phyloP scores from a whole-genome alignment of 2,888 invertebrate genomes.

The Cenopis cana region DNA sequence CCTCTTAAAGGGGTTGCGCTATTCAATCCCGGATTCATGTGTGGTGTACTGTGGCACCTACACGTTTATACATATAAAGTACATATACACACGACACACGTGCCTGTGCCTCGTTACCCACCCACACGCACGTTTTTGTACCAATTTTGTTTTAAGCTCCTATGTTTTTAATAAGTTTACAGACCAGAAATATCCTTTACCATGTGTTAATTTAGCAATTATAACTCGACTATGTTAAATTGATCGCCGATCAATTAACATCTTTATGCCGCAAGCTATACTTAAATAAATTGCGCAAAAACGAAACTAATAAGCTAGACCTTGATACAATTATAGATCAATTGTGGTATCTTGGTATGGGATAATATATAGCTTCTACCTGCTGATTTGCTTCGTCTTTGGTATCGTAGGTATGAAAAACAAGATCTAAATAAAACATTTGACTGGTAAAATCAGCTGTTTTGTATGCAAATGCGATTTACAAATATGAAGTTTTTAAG shows the following conservation, averaged over 20 bases:
- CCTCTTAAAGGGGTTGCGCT: too few relatives aligned
- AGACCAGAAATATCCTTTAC: too few relatives aligned
- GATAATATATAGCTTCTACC: not conserved
- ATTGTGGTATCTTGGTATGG: slow-evolving; percentile 12
- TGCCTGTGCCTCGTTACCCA: too few relatives aligned
- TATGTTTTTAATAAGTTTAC: too few relatives aligned
- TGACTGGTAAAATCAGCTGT: not conserved
- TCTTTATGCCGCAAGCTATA: slow-evolving; percentile 4
- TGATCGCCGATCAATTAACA: slow-evolving; percentile 5
- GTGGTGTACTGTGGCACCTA: too few relatives aligned
- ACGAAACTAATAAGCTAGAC: not conserved
- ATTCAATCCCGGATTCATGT: too few relatives aligned
- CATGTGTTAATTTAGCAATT: not conserved
- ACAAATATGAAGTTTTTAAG: not conserved
- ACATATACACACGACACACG: too few relatives aligned
- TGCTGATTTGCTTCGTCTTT: not conserved
- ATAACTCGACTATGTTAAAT: not conserved
- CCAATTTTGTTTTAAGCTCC: too few relatives aligned
- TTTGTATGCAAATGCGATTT: not conserved
- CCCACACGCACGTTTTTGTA: too few relatives aligned
- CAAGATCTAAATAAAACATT: not conserved
- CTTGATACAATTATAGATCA: slow-evolving; percentile 20
- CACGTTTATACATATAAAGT: too few relatives aligned
- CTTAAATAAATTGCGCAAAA: slow-evolving; percentile 11
- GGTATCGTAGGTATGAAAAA: too few relatives aligned